Conservation (phyloP, 1,140 invertebrate species). For the Neoseiulus cucumeris region DNA sequence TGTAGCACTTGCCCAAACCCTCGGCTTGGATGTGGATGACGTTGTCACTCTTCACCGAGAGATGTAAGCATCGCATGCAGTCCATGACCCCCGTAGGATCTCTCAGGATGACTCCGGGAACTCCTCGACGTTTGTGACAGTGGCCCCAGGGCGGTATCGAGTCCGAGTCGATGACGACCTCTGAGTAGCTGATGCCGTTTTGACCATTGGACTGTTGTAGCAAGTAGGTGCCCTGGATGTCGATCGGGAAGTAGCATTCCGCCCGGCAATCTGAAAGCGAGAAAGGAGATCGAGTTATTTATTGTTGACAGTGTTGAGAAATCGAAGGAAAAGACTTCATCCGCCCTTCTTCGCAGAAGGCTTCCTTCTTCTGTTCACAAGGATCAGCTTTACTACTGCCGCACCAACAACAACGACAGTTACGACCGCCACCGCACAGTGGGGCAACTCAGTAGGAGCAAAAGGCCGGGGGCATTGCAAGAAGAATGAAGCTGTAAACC, state of each 20-base stretch:
- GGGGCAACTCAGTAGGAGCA: no score
- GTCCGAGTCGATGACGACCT: conserved; percentile 40
- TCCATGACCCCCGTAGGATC: conserved; percentile 36
- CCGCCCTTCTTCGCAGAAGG: no score
- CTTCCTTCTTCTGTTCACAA: no score
- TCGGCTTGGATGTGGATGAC: conserved; percentile 42
- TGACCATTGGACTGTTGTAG: conserved; percentile 31
- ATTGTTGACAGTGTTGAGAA: no score
- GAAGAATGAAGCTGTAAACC: no score
- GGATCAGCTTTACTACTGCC: no score
- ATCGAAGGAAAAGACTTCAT: no score
- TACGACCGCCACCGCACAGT: no score
- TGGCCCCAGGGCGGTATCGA: conserved; percentile 45
- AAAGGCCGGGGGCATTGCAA: no score
- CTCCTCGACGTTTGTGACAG: conserved; percentile 38
- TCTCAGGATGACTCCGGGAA: conserved; percentile 39
- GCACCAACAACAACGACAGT: no score
- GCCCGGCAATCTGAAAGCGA: neutral
- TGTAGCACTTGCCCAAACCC: conserved; percentile 40
- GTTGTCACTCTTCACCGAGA: conserved; percentile 38
- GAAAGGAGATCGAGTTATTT: neutral
- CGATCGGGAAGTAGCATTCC: conserved; percentile 42
- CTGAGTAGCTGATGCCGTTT: conserved; percentile 33
- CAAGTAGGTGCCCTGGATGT: conserved; percentile 43
- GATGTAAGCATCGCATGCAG: conserved; percentile 41